phyloP scores from a whole-genome alignment of 2,797 vertebrate species.

The Dendrocincla tyrannina region DNA sequence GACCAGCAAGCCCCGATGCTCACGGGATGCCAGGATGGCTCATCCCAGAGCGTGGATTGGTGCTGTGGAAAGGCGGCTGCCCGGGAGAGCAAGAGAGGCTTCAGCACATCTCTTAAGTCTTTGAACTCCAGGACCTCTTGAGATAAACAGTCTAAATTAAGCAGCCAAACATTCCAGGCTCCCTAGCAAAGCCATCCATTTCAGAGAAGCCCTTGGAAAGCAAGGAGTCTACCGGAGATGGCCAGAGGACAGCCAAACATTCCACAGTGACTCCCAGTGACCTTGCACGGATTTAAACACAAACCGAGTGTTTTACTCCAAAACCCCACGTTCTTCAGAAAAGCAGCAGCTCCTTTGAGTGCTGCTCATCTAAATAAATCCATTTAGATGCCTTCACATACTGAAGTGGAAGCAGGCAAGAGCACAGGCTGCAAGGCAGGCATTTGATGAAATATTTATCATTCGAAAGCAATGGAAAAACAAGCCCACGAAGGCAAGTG shows the following conservation, averaged over 20 bases:
- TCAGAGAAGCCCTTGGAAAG: background rate
- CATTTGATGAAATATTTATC: background rate
- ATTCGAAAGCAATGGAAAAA: background rate
- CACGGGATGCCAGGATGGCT: background rate
- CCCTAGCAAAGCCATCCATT: slow-evolving; percentile 4
- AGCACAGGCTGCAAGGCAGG: background rate
- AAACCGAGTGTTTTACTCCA: background rate
- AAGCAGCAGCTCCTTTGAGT: background rate
- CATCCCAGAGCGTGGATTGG: background rate
- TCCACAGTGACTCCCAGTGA: background rate
- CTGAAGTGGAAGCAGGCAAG: background rate
- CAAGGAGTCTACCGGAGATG: accelerated
- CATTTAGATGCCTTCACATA: background rate
- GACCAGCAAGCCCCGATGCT: background rate
- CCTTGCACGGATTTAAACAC: background rate
- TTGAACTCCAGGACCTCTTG: slow-evolving; percentile 31
- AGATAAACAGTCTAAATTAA: slow-evolving; percentile 69
- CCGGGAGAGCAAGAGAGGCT: background rate
- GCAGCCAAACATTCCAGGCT: slow-evolving; percentile 66
- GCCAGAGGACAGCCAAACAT: background rate
- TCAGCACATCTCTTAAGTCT: background rate
- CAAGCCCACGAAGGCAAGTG: background rate
- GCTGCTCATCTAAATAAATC: background rate
- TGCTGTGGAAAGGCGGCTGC: background rate
- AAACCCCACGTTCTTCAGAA: background rate